Conservation (phyloP, 2,888 invertebrate genomes). For the Calameuta idolon region DNA sequence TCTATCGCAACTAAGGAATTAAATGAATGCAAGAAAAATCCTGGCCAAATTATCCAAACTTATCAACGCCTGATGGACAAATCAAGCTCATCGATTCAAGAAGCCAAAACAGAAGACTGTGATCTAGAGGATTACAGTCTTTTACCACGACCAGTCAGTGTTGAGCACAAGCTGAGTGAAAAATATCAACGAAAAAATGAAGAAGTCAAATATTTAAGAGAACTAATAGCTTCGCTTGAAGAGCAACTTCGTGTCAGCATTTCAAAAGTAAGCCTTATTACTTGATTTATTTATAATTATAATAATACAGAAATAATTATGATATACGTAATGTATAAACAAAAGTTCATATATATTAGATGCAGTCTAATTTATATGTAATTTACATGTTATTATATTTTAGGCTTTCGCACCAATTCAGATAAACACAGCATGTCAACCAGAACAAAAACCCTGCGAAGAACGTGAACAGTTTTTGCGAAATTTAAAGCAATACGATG, state of each 20-base stretch:
- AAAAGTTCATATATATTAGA: not conserved
- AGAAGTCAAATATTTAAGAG: slow-evolving; percentile 11
- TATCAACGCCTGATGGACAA: slow-evolving; percentile 3
- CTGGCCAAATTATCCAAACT: not conserved
- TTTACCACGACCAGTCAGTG: not conserved
- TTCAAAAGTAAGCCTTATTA: slow-evolving; percentile 11
- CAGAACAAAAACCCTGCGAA: slow-evolving; percentile 9
- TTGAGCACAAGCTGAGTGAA: not conserved
- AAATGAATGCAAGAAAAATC: slow-evolving; percentile 10
- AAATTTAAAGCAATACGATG: slow-evolving; percentile 43
- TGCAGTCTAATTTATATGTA: not conserved
- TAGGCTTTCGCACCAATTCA: slow-evolving; percentile 13
- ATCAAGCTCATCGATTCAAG: slow-evolving; percentile 3
- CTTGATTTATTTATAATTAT: not conserved
- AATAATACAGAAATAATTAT: not conserved
- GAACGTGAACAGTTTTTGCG: slow-evolving; percentile 33
- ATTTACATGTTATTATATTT: not conserved
- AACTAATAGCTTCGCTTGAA: slow-evolving; percentile 13
- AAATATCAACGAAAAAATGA: slow-evolving; percentile 6
- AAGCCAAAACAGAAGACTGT: not conserved
- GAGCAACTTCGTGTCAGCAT: slow-evolving; percentile 8
- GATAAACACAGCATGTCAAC: slow-evolving; percentile 2
- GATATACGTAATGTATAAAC: not conserved
- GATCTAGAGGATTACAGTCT: not conserved
- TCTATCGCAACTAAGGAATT: slow-evolving; percentile 25